Percentiles rank a stretch among this genome's conserved stretches.
phyloP scores from a whole-genome alignment of 2,113 vertebrate species.

The Emydocephalus ijimae region DNA sequence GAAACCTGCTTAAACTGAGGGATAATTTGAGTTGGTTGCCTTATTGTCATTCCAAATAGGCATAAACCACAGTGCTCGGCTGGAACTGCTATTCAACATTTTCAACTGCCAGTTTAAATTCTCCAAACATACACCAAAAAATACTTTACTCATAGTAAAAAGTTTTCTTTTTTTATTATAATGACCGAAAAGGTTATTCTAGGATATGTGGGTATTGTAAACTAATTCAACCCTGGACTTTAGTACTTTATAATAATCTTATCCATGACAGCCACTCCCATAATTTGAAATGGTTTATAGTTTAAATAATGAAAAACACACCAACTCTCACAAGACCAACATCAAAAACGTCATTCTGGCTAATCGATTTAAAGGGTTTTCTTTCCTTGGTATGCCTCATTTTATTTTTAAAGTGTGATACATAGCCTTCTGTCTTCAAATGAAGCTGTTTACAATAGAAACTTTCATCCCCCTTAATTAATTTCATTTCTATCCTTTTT shows the following conservation, averaged over 20 bases:
- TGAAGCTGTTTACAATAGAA: slow-evolving; percentile 16
- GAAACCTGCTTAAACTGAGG: background rate
- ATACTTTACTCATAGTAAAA: slow-evolving; percentile 38
- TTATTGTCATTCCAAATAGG: slow-evolving; percentile 33
- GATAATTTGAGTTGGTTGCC: slow-evolving; percentile 34
- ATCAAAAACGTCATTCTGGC: slow-evolving; percentile 18
- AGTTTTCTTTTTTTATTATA: slow-evolving; percentile 47
- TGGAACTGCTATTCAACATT: slow-evolving; percentile 51
- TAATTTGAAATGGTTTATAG: slow-evolving; percentile 48
- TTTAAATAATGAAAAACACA: slow-evolving; percentile 44
- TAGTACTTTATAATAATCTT: slow-evolving; percentile 37
- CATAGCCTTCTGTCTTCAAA: slow-evolving; percentile 22
- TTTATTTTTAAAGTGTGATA: slow-evolving; percentile 37
- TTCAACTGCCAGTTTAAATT: slow-evolving; percentile 52
- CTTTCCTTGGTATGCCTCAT: background rate
- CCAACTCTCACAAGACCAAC: slow-evolving; percentile 19
- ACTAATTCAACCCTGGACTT: slow-evolving; percentile 38
- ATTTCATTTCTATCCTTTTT: background rate
- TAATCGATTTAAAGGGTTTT: slow-evolving; percentile 23
- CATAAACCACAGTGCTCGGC: slow-evolving; percentile 32
- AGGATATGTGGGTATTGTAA: slow-evolving; percentile 57
- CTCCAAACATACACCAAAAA: slow-evolving; percentile 41
- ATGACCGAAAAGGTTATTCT: slow-evolving; percentile 51
- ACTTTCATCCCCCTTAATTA: background rate
- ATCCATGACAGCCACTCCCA: slow-evolving; percentile 23